phyloP scores from a whole-genome alignment of 2,113 vertebrate species.

The Suncus etruscus region DNA sequence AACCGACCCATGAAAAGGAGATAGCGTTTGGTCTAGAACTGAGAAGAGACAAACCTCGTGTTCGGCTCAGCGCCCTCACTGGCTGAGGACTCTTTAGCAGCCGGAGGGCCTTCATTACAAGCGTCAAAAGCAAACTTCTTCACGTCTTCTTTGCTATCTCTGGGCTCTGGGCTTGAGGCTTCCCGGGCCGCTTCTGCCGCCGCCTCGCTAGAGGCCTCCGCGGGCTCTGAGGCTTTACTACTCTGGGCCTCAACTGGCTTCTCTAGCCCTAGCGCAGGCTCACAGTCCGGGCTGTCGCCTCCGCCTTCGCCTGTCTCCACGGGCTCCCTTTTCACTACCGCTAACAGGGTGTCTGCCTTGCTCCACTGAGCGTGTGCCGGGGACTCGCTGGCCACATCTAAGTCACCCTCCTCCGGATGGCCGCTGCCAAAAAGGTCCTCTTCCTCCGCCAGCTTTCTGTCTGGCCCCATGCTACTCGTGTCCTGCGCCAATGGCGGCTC shows the following conservation, averaged over 20 bases:
- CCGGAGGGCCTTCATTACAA: constrained; percentile 88
- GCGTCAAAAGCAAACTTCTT: constrained; percentile 89
- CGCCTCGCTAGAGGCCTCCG: constrained; percentile 89
- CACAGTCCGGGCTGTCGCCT: constrained; percentile 91
- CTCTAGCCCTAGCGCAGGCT: constrained; percentile 89
- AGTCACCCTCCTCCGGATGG: constrained; percentile 88
- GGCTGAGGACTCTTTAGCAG: constrained; percentile 98
- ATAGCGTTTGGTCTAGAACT: constrained; percentile 98
- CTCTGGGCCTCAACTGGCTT: constrained; percentile 88
- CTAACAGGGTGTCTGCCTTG: constrained; percentile 90
- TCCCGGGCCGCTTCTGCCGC: constrained; percentile 86
- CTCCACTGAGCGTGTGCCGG: constrained; percentile 86
- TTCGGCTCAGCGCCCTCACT: constrained; percentile 99
- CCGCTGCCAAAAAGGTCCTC: constrained; percentile 91
- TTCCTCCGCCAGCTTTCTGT: constrained; percentile 92
- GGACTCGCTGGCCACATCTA: constrained; percentile 91
- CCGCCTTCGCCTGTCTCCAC: constrained; percentile 86
- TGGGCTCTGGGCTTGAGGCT: constrained; percentile 89
- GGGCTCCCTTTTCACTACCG: constrained; percentile 91
- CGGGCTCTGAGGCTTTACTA: constrained; percentile 91
- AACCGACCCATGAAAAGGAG: constrained; percentile 95
- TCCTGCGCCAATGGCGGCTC: constrained; percentile 93
- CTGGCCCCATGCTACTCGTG: constrained; percentile 90
- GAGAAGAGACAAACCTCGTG: constrained; percentile 99
- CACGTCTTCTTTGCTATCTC: constrained; percentile 91